Base-by-base conservation (phyloP, 2,888 invertebrate species). In the Phaedon cochleariae region DNA sequence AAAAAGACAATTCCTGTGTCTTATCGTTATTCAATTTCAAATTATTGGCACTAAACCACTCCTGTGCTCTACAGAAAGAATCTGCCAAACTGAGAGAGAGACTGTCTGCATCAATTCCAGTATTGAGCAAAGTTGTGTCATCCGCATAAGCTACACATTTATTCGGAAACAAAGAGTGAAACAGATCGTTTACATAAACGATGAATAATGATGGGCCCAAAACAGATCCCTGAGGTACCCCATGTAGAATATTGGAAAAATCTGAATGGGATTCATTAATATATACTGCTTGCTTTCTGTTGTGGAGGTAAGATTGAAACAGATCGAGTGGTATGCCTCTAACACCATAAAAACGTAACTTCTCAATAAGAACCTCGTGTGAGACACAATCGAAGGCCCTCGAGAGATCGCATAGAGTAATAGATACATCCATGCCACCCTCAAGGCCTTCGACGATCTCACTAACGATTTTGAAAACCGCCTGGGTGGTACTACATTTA, bases 311-410 rank as follows among this genome's bases (percentile, higher is more conserved):
- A 4, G 41, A 41, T 17, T 41, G 41, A 41, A 41, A 41, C 41
- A 46, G 46, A 10, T 46, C 46, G 10, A 46, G 46, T 10, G 17
- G 20, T 20, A 20, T 10, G 6, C 46, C 31, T 10, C 31, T 34
- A 10, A 34, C 31, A 34, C 31, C 31, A 34, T 34, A 34, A 10
- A 9, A 10, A 34, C 10, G 6, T 5, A 9, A 10, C 31, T 34
- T 34, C 9, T 10, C 31, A 34, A 46, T 20, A 10, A 17, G 17
- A 6, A 52, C 15, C 12, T 1, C n/a, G 22, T 52, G 52, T 12
- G 52, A 52, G 15, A 57, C 41, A 57, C 59, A 59, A 26, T 59
- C 48, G 59, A 59, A 48, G n/a, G 59, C 59, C 12, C 26, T 59
- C 7, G 26, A 46, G 29, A 59, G 59, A 22, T 59, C 59, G 21